Conservation (phyloP, 1,140 invertebrate species). For the Melipona quadrifasciata region DNA sequence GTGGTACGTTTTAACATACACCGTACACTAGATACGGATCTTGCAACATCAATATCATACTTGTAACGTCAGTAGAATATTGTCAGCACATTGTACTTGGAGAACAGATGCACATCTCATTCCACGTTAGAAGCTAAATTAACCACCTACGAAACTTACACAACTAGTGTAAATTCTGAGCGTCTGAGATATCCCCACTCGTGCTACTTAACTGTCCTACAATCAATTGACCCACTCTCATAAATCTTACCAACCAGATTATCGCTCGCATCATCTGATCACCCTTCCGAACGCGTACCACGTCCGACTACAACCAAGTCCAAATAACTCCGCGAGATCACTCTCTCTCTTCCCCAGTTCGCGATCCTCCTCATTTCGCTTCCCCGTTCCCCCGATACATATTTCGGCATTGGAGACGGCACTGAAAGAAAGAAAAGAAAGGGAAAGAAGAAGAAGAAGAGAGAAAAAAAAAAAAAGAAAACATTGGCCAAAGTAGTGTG, state of each 20-base stretch:
- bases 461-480: neutral
- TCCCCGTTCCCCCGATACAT: conserved; percentile 3
- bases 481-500: conserved; percentile 53
- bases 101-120: no score
- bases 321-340: neutral
- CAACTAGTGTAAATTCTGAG: no score
- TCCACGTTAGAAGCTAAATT: no score
- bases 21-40: no score
- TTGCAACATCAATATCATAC: no score
- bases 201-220: neutral
- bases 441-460: neutral
- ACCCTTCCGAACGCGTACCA: no score
- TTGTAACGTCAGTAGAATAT: no score
- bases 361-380: neutral
- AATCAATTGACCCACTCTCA: neutral
- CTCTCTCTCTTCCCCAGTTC: neutral
- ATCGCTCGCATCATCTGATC: neutral
- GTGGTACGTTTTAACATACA: neutral
- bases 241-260: neutral
- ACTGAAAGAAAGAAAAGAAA: neutral
- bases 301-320: no score
- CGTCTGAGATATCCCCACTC: neutral
- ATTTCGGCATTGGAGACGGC: conserved; percentile 39
- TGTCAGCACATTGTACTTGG: no score
- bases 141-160: no score